These are phyloP conservation scores for Etheostoma nigrum DNA, from an alignment of 2,797 vertebrate species.

Conservation along the genomic window DNA sequence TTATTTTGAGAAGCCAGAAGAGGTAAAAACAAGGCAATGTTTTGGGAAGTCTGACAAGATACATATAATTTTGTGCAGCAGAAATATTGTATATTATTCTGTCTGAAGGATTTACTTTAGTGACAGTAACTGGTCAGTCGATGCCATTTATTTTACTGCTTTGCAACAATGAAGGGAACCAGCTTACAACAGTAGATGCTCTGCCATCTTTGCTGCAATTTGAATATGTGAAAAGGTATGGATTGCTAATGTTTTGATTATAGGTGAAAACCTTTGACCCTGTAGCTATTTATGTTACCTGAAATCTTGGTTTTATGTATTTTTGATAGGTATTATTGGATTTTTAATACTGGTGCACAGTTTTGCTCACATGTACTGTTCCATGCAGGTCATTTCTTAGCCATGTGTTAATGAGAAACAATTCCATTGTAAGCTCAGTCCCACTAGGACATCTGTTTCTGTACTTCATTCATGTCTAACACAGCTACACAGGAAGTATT, in stretches of 20 bases:
- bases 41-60: background rate
- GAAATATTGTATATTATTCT: background rate
- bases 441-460: conserved; percentile 52
- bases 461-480: conserved; percentile 53
- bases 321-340: background rate
- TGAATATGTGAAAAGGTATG: background rate
- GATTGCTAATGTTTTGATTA: background rate
- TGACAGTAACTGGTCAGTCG: background rate
- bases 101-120: background rate
- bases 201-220: background rate
- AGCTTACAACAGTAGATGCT: background rate
- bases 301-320: background rate
- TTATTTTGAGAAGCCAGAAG: no score
- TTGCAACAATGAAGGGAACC: background rate
- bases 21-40: background rate
- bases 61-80: background rate
- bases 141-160: background rate
- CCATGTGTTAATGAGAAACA: conserved; percentile 19
- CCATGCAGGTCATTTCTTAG: background rate
- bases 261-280: background rate
- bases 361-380: background rate
- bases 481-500: conserved; percentile 63
- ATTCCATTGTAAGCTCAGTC: conserved; percentile 30
- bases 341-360: background rate
- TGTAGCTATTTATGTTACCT: background rate